Conservation (phyloP, 2,113 vertebrate genomes). For the Macaca fascicularis region T2T-MFA8v1.1 NC_088376.1:99465501-99466000, state of each 20-base stretch:
- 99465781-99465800: neutral
- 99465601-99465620: neutral
- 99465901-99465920: neutral
- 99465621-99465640: neutral
- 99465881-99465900: neutral
- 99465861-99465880: neutral
- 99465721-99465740: neutral
- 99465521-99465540: neutral
- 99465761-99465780: neutral
- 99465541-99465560: neutral
- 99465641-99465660: neutral
- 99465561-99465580: neutral
- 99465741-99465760: neutral
- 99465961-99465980: neutral
- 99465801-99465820: neutral
- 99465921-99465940: neutral
- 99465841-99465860: neutral
- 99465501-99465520: neutral
- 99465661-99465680: neutral
- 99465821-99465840: neutral
- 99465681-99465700: neutral
- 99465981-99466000: neutral
- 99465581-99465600: neutral
- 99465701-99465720: neutral
- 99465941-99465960: neutral